These are phyloP conservation scores for Erebia aethiops DNA, from an alignment of 2,888 invertebrate species.

Conservation along the genomic window DNA sequence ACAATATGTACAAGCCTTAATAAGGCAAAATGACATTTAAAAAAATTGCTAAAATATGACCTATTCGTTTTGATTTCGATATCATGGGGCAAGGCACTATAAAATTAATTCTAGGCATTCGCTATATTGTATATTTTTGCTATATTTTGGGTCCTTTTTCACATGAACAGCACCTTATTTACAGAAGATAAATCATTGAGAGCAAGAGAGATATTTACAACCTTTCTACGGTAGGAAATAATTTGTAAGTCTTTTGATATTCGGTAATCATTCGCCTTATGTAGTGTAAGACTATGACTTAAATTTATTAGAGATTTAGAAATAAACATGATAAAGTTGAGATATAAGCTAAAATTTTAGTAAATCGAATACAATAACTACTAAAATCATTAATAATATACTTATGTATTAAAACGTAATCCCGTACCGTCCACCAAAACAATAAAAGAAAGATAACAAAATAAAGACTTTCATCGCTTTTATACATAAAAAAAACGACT, in stretches of 20 bases:
- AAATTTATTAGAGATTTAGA: neutral
- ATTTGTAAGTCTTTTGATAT: neutral
- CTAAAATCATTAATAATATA: neutral
- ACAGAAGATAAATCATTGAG: constrained; percentile 13
- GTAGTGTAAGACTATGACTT: neutral
- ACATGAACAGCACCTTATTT: constrained; percentile 28
- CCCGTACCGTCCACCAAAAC: neutral
- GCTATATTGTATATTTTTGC: constrained; percentile 36
- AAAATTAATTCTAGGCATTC: constrained; percentile 39
- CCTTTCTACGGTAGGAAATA: too few species aligned
- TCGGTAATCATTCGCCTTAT: constrained; percentile 2
- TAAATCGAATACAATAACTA: neutral
- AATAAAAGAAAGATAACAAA: constrained; percentile 1
- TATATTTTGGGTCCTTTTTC: constrained; percentile 30
- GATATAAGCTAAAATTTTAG: constrained; percentile 6
- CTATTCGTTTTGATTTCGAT: constrained; percentile 30
- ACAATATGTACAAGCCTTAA: constrained; percentile 10
- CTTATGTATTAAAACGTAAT: neutral
- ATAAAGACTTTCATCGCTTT: constrained; percentile 1
- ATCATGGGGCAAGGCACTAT: constrained; percentile 41
- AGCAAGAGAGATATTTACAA: neutral
- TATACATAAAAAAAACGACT: constrained; percentile 7
- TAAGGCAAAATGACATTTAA: constrained; percentile 32
- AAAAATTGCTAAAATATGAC: constrained; percentile 33
- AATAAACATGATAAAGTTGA: neutral